Percentiles rank a stretch among this genome's conserved stretches.
Conservation (phyloP, 2,113 vertebrate species). For the Circaetus cinerascens region DNA sequence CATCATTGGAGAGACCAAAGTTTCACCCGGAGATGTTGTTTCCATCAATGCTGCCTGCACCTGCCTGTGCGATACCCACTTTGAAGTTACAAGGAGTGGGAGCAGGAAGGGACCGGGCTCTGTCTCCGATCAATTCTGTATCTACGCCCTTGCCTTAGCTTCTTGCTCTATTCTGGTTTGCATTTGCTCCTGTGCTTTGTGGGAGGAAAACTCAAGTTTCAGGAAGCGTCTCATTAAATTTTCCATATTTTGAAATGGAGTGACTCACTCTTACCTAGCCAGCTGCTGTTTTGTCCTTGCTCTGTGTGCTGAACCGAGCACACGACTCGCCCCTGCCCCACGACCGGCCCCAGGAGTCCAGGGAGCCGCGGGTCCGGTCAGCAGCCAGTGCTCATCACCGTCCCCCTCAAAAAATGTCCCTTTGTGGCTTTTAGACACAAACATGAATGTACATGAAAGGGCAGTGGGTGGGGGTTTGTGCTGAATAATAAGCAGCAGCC, state of each 20-base stretch:
- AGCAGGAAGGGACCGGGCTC: not conserved
- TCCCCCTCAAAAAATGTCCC: slow-evolving; percentile 31
- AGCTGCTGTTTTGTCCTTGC: not conserved
- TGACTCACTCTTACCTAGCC: slow-evolving; percentile 9
- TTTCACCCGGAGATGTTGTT: not conserved
- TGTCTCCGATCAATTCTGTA: fast-evolving
- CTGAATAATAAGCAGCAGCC: slow-evolving; percentile 50
- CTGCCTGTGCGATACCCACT: not conserved
- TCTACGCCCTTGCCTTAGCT: not conserved
- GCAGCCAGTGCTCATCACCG: not conserved
- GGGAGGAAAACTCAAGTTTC: slow-evolving; percentile 37
- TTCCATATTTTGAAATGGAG: slow-evolving; percentile 12
- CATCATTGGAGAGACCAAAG: not conserved
- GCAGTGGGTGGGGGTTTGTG: slow-evolving; percentile 37
- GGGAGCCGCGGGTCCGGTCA: not conserved
- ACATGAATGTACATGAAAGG: slow-evolving; percentile 19
- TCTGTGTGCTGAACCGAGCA: not conserved
- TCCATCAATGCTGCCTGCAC: not conserved
- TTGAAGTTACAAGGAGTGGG: not conserved
- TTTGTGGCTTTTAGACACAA: slow-evolving; percentile 25
- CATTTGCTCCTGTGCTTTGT: not conserved
- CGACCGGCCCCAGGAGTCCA: not conserved
- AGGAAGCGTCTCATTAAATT: slow-evolving; percentile 36
- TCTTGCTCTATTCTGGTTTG: not conserved
- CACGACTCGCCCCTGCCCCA: not conserved